phyloP scores from a whole-genome alignment of 2,797 vertebrate genomes.

The Squalus acanthias region DNA sequence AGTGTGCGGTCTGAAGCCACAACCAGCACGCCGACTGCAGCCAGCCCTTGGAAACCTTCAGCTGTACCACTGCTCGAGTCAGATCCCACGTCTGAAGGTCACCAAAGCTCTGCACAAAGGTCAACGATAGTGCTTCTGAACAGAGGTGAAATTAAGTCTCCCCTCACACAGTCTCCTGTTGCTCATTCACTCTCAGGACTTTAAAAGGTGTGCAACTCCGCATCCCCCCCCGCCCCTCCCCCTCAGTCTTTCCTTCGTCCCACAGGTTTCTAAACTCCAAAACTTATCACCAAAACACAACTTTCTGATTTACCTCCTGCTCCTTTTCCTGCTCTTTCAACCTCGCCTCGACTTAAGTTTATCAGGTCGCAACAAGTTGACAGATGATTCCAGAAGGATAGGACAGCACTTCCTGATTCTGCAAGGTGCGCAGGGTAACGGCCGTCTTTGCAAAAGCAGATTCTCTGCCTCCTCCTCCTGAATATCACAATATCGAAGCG shows the following conservation, averaged over 20 bases:
- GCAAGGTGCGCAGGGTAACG: not conserved
- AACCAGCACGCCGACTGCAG: not conserved
- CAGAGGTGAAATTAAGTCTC: not conserved
- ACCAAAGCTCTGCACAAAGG: not conserved
- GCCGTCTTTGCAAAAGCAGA: not conserved
- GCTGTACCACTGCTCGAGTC: not conserved
- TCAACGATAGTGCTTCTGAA: not conserved
- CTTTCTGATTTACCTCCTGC: not conserved
- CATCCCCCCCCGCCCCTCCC: not conserved
- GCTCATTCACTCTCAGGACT: not conserved
- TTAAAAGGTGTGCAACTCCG: not conserved
- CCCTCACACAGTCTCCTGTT: not conserved
- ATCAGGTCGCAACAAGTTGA: not conserved
- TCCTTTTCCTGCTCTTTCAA: not conserved
- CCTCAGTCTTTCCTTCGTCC: no score
- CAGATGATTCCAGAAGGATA: not conserved
- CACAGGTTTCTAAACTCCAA: not conserved
- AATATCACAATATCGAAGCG: not conserved
- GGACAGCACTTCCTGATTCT: not conserved
- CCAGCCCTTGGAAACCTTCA: not conserved
- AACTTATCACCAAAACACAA: not conserved
- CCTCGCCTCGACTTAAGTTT: not conserved
- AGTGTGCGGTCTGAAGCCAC: not conserved
- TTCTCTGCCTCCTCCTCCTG: not conserved
- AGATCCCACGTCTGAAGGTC: not conserved